These are phyloP conservation scores for Bovichtus variegatus DNA, from an alignment of 2,797 vertebrate genomes.

Conservation along the genomic window DNA sequence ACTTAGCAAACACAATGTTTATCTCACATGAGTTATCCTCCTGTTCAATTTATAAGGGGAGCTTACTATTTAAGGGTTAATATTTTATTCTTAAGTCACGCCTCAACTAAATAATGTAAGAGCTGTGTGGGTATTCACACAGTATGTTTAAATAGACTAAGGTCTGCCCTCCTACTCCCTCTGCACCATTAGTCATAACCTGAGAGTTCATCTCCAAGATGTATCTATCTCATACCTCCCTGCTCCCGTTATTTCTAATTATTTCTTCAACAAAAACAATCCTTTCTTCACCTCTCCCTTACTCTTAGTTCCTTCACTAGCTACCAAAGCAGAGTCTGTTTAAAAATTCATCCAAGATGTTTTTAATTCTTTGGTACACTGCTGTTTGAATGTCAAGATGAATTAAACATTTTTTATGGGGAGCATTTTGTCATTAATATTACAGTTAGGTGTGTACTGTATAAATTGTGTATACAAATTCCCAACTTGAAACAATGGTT, in stretches of 20 bases:
- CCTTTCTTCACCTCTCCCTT: neutral
- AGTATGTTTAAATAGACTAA: constrained; percentile 48
- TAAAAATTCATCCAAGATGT: constrained; percentile 36
- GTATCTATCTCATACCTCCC: neutral
- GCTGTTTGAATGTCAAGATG: constrained; percentile 12
- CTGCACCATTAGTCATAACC: constrained; percentile 68
- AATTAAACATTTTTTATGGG: constrained; percentile 38
- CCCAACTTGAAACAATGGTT: neutral
- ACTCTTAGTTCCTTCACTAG: neutral
- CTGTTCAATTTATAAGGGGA: neutral
- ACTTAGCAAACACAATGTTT: neutral
- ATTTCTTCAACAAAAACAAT: neutral
- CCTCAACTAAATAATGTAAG: constrained; percentile 38
- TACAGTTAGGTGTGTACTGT: neutral
- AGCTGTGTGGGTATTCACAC: constrained; percentile 44
- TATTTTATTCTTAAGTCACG: constrained; percentile 19
- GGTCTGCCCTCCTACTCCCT: constrained; percentile 47
- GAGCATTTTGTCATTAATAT: constrained; percentile 29
- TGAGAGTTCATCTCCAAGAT: constrained; percentile 39
- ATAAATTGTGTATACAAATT: neutral
- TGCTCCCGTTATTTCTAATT: constrained; percentile 29
- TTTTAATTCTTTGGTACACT: constrained; percentile 30
- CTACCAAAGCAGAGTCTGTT: constrained; percentile 12
- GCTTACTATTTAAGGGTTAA: constrained; percentile 10
- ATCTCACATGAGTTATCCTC: neutral